These are phyloP conservation scores for Phacellophora camtschatica DNA, from an alignment of 30 jellyfish, hydroid and myxozoan genomes.

Conservation along the genomic window DNA sequence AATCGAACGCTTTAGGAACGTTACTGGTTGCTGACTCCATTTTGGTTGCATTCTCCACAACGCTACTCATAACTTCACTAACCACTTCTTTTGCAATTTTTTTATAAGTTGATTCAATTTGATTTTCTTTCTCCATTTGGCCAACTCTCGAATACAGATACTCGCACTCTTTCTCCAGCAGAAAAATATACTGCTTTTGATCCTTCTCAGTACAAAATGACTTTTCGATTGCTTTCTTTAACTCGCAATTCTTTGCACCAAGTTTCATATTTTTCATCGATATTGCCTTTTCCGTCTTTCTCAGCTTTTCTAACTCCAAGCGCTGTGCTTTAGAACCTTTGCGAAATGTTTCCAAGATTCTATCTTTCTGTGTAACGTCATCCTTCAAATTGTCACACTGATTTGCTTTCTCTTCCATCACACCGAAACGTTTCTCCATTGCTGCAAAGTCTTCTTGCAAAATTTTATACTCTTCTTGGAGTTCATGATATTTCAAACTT, in stretches of 20 bases:
- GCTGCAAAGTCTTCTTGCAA: neutral
- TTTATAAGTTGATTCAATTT: no score
- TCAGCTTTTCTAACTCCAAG: slow-evolving; percentile 1
- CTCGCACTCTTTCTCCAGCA: neutral
- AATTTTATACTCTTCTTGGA: neutral
- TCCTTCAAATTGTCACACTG: neutral
- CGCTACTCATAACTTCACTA: no score
- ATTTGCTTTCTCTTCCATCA: neutral
- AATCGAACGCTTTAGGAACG: no score
- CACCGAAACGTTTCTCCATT: neutral
- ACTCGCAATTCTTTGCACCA: neutral
- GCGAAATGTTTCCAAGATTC: neutral
- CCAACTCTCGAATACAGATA: no score
- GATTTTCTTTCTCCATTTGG: no score
- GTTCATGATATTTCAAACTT: no score
- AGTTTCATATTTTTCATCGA: neutral
- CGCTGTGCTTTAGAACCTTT: slow-evolving; percentile 15
- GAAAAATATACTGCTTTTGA: neutral
- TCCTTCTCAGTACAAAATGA: neutral
- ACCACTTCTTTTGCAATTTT: no score
- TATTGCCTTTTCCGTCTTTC: neutral
- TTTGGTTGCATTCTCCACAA: no score
- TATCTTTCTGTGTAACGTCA: neutral
- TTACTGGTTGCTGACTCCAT: no score
- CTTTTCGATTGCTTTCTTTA: neutral